These are phyloP conservation scores for Acanthis flammea DNA, from an alignment of 2,797 vertebrate species.

Conservation along the genomic window DNA sequence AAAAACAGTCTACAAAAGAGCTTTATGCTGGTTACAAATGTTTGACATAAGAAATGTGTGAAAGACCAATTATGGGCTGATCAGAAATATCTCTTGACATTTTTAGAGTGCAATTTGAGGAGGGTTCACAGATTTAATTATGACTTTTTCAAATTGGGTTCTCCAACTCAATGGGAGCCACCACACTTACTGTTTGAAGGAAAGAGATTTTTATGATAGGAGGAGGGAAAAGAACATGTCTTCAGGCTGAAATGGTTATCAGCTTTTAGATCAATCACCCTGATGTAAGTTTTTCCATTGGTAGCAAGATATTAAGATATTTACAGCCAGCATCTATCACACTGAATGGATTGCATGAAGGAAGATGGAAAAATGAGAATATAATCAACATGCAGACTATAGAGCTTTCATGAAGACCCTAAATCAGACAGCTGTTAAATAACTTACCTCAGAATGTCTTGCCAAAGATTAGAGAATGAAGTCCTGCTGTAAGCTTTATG, in stretches of 20 bases:
- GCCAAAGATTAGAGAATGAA: not conserved
- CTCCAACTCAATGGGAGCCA: not conserved
- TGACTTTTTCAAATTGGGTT: not conserved
- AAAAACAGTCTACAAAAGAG: not conserved
- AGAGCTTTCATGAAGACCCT: not conserved
- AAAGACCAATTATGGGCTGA: conserved; percentile 42
- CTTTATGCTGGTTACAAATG: conserved; percentile 33
- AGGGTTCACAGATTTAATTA: conserved; percentile 22
- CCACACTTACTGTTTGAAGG: not conserved
- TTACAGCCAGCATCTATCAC: conserved; percentile 24
- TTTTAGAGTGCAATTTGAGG: conserved; percentile 43
- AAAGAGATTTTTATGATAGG: not conserved
- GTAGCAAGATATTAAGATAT: conserved; percentile 12
- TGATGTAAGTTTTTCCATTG: not conserved
- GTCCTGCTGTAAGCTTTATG: not conserved
- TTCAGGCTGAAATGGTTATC: not conserved
- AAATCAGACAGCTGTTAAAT: not conserved
- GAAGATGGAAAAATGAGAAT: not conserved
- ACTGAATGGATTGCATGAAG: not conserved
- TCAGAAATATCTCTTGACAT: conserved; percentile 55
- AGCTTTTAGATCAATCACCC: not conserved
- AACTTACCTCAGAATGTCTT: not conserved
- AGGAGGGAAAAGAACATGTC: not conserved
- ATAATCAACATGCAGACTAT: not conserved
- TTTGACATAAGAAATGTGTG: conserved; percentile 40